phyloP scores from a whole-genome alignment of 2,888 invertebrate species.

The Clivina fossor region DNA sequence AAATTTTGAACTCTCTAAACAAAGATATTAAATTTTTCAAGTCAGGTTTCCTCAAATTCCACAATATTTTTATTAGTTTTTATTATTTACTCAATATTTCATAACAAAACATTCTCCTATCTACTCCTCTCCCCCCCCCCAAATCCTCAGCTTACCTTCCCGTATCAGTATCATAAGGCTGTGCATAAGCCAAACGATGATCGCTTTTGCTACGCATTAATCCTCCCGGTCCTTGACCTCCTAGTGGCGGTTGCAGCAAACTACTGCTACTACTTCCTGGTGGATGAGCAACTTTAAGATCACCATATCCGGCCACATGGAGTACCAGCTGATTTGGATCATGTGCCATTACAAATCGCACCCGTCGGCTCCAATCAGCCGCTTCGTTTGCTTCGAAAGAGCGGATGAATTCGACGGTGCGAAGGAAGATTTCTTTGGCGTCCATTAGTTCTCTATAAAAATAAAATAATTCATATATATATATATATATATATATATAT shows the following conservation, averaged over 20 bases:
- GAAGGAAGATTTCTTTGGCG: conserved; percentile 93
- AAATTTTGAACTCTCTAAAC: too few species aligned
- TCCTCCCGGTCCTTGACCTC: conserved; percentile 60
- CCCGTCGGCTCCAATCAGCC: conserved; percentile 82
- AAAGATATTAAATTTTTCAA: too few species aligned
- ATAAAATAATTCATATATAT: neutral
- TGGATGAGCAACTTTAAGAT: conserved; percentile 75
- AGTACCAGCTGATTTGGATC: conserved; percentile 89
- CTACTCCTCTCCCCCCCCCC: too few species aligned
- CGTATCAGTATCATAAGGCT: conserved; percentile 19
- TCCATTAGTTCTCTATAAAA: conserved; percentile 73
- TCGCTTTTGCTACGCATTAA: conserved; percentile 92
- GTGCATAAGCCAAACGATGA: conserved; percentile 71
- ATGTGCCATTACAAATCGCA: conserved; percentile 84
- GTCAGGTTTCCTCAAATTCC: neutral
- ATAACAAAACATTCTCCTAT: too few species aligned
- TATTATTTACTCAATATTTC: neutral
- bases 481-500: too few species aligned
- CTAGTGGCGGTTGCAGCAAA: conserved; percentile 58
- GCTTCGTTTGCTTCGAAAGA: conserved; percentile 90
- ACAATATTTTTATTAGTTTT: neutral
- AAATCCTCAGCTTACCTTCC: neutral
- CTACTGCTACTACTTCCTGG: conserved; percentile 54
- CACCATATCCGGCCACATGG: conserved; percentile 87
- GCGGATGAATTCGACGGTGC: conserved; percentile 92